Conservation (phyloP, 2,888 invertebrate species). For the Dryobotodes eremita region DNA sequence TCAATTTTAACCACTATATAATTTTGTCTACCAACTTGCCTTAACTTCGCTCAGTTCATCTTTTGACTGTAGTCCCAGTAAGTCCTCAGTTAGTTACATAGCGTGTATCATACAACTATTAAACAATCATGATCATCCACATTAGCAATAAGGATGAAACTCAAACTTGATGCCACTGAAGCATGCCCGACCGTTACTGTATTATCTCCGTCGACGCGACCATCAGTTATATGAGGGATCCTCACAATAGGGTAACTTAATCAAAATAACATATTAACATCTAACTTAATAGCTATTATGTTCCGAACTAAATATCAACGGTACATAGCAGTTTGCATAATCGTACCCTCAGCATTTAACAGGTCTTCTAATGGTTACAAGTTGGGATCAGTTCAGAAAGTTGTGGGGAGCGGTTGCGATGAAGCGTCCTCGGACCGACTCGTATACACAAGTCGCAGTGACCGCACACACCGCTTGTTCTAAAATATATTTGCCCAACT, state of each 20-base stretch:
- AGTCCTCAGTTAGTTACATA: background rate
- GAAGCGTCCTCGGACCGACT: slow-evolving; percentile 51
- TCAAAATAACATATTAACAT: slow-evolving; percentile 72
- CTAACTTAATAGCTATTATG: slow-evolving; percentile 69
- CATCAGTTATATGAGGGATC: slow-evolving; percentile 64
- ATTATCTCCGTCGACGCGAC: slow-evolving; percentile 52
- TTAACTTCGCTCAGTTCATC: background rate
- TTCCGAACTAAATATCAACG: slow-evolving; percentile 67
- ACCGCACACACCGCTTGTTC: slow-evolving; percentile 77
- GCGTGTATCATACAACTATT: slow-evolving; percentile 25
- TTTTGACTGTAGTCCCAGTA: background rate
- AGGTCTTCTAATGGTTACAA: slow-evolving; percentile 71
- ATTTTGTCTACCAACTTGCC: no score
- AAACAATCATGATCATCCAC: slow-evolving; percentile 47
- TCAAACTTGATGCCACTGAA: slow-evolving; percentile 48
- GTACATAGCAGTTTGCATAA: slow-evolving; percentile 69
- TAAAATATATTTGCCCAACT: slow-evolving; percentile 78
- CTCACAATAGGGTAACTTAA: slow-evolving; percentile 67
- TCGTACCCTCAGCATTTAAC: slow-evolving; percentile 69
- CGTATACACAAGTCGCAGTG: slow-evolving; percentile 67
- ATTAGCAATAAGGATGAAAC: slow-evolving; percentile 51
- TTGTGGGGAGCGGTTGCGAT: slow-evolving; percentile 63
- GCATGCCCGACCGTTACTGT: slow-evolving; percentile 48
- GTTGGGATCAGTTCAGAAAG: slow-evolving; percentile 70
- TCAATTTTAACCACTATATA: no score